Evolutionary conservation across 2,888 invertebrate genomes (phyloP).

Genomic region (Ptychoptera contaminata): DNA sequence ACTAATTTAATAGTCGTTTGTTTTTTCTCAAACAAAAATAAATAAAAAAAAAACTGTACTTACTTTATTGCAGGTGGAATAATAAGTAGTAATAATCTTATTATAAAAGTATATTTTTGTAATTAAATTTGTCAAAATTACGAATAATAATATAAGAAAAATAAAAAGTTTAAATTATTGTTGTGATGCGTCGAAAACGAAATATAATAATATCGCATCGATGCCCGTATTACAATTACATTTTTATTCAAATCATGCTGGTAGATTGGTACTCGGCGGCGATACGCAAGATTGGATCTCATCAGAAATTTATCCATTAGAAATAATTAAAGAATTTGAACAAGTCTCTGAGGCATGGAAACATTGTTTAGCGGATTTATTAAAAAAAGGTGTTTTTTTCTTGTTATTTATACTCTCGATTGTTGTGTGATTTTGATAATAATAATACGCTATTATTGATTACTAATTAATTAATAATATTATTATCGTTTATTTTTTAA

Average conservation of each 20-base stretch:
- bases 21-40: too few species aligned
- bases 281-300: conserved; percentile 24
- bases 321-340: conserved; percentile 79
- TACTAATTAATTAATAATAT: neutral
- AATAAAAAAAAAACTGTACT: too few species aligned
- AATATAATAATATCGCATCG: conserved; percentile 11
- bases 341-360: conserved; percentile 61
- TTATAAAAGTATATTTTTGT: too few species aligned
- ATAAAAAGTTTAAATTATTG: conserved; percentile 2
- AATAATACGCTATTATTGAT: neutral
- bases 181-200: conserved; percentile 11
- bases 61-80: too few species aligned
- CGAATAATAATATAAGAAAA: neutral
- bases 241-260: conserved; percentile 66
- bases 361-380: conserved; percentile 55
- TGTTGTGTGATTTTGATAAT: neutral
- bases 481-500: conserved; percentile 15
- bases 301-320: conserved; percentile 53
- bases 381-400: conserved; percentile 40
- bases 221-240: conserved; percentile 63
- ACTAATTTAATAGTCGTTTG: too few species aligned
- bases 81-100: too few species aligned
- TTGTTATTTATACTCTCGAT: neutral
- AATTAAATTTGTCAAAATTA: too few species aligned
- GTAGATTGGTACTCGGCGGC: conserved; percentile 43